Evolutionary conservation across 2,888 invertebrate genomes (phyloP).

Genomic region (Colletes collaris): DNA sequence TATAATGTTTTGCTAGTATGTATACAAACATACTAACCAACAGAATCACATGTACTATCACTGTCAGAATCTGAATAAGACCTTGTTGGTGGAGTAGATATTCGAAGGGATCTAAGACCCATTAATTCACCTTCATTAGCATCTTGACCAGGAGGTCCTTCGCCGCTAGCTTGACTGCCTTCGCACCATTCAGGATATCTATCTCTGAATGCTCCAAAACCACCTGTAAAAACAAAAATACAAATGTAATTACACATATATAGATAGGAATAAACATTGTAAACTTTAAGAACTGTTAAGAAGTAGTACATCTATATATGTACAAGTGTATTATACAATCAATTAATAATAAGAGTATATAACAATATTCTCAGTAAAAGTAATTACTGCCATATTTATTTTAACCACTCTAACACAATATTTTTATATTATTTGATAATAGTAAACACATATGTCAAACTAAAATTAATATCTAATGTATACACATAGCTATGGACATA

Average conservation of each 20-base stretch:
- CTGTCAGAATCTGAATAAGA: conserved; percentile 90
- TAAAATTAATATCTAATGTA: no score
- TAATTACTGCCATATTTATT: no score
- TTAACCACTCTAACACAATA: no score
- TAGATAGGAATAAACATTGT: no score
- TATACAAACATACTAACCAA: conserved; percentile 70
- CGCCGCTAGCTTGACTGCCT: conserved; percentile 86
- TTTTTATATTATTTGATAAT: no score
- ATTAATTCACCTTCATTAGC: conserved; percentile 86
- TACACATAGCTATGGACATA: background rate
- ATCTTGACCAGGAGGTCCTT: conserved; percentile 77
- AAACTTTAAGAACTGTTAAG: no score
- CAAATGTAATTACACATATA: background rate
- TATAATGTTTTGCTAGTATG: background rate
- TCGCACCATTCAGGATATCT: conserved; percentile 97
- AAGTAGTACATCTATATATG: no score
- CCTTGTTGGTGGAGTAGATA: conserved; percentile 88
- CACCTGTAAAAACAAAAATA: conserved; percentile 86
- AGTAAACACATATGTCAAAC: no score
- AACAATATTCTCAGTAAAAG: no score
- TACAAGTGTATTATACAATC: no score
- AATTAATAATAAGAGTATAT: no score
- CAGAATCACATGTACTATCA: conserved; percentile 82
- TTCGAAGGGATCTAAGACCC: conserved; percentile 90
- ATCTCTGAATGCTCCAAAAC: conserved; percentile 92